Base-by-base conservation (phyloP, 2,797 vertebrate genomes). In the Myripristis jacobus region DNA sequence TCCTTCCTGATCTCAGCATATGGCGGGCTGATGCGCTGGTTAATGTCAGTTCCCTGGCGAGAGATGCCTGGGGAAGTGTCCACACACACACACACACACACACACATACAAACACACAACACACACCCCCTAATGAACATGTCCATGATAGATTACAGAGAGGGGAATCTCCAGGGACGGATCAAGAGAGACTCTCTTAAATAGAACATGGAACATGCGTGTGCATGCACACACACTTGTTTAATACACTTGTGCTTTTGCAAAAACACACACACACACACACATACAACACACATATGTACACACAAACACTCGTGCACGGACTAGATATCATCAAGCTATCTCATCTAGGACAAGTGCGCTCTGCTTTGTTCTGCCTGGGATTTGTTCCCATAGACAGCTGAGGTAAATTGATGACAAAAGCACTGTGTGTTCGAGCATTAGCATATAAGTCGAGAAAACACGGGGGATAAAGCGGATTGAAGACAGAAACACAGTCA, bases 61-160 rank as follows among this genome's bases (percentile, higher is more conserved):
- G 70, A 44, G 41, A 73, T 54, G 72, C 78, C 71, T 70, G 61
- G 68, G 76, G 73, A 83, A 75, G 72, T 16, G 24, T 41, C 25
- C 29, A 64, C 82, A 67, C 73, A 71, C 68, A 64, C 52, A 53
- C 46, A 58, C 67, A 53, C 75, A 74, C 80, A 75, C 70, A 62
- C 46, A 63, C 66, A 58, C 61, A 71, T 69, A 60, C 46, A 51
- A 61, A 54, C 31, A 29, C 34, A 57, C 68, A 63, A 52, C 58
- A 51, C 70, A 74, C 21, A 19, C 56, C 27, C 4, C 51, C 83
- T 91, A 90, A 92, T 91, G 88, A 92, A 91, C 89, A 87, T 62
- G 79, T 89, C 80, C 74, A 77, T 80, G 82, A 90, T 87, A 85
- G 85, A 91, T 90, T 82, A 78, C 77, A 79, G 66, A 61, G 67